Evolutionary conservation across 2,797 vertebrate species (phyloP).

Genomic region (Avahi laniger): DNA sequence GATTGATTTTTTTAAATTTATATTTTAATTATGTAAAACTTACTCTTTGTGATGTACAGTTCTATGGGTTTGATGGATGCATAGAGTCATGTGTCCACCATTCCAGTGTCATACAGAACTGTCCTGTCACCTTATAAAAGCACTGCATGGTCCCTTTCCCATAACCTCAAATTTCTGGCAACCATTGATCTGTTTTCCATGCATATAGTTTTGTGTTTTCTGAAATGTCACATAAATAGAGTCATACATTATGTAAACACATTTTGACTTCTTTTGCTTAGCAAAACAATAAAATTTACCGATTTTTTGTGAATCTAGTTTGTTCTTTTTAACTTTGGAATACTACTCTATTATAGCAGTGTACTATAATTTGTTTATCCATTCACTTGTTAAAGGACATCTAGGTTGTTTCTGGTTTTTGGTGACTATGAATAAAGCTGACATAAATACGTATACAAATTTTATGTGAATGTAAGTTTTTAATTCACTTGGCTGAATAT

Average conservation of each 20-base stretch:
- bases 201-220: not conserved
- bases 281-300: not conserved
- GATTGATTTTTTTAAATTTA: not conserved
- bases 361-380: not conserved
- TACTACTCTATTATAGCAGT: not conserved
- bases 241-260: not conserved
- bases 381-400: not conserved
- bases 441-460: not conserved
- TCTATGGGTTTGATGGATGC: not conserved
- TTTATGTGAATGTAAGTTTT: not conserved
- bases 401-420: not conserved
- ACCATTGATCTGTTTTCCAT: not conserved
- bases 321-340: not conserved
- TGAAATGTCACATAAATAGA: not conserved
- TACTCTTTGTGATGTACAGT: not conserved
- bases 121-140: not conserved
- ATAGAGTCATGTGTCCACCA: not conserved
- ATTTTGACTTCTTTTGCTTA: not conserved
- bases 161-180: not conserved
- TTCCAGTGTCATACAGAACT: not conserved
- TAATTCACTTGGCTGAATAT: not conserved
- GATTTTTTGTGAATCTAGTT: not conserved
- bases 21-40: not conserved
- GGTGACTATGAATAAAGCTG: not conserved
- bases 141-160: not conserved